Evolutionary conservation across 2,113 vertebrate genomes (phyloP).

Genomic region (Pantherophis guttatus): DNA sequence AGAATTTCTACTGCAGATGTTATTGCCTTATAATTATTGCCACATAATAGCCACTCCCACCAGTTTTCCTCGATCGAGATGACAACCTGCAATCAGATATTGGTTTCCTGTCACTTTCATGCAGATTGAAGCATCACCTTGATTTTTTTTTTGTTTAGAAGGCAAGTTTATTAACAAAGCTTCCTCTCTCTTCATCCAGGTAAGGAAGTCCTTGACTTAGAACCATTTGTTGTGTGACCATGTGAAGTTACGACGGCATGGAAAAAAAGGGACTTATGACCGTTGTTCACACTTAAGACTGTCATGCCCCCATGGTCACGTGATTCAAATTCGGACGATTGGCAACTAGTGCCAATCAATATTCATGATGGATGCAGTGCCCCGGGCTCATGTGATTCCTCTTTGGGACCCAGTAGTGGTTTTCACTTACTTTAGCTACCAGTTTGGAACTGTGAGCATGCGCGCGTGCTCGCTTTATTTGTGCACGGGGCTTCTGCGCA

Average conservation of each 20-base stretch:
- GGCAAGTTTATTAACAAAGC: constrained; percentile 61
- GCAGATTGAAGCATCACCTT: constrained; percentile 61
- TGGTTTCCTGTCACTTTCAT: constrained; percentile 76
- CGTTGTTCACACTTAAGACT: not conserved
- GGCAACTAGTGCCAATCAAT: not conserved
- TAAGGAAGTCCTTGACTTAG: not conserved
- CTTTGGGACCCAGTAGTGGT: not conserved
- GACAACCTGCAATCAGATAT: constrained; percentile 70
- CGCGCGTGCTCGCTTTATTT: too few species aligned
- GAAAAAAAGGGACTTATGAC: too few species aligned
- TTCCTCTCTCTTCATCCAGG: constrained; percentile 28
- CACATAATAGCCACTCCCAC: constrained; percentile 26
- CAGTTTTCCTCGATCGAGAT: constrained; percentile 35
- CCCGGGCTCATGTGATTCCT: not conserved
- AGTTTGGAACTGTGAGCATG: too few species aligned
- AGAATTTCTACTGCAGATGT: not conserved
- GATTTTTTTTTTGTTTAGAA: constrained; percentile 49
- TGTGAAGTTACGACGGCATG: not conserved
- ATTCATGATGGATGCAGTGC: not conserved
- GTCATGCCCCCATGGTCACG: not conserved
- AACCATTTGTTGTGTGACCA: not conserved
- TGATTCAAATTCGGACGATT: not conserved
- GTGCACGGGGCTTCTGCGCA: too few species aligned
- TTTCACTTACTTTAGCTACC: too few species aligned
- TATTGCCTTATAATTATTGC: constrained; percentile 17